phyloP scores from a whole-genome alignment of 2,888 invertebrate genomes.

The Julus scanicus region DNA sequence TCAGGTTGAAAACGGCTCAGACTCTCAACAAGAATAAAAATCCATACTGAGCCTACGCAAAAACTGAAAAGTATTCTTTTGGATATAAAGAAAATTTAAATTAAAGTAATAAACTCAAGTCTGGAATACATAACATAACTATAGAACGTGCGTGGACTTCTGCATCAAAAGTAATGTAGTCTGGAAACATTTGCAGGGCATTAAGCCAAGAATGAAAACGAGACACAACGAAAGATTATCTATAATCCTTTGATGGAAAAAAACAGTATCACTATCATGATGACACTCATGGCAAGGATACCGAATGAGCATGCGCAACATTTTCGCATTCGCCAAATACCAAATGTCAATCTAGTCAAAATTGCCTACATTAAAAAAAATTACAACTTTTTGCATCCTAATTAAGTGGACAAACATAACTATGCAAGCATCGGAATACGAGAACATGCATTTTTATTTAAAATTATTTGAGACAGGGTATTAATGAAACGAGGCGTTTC shows the following conservation, averaged over 20 bases:
- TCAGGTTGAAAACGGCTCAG: not conserved
- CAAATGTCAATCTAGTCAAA: not conserved
- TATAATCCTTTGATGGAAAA: constrained; percentile 8
- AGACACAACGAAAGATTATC: not conserved
- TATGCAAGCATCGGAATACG: too few relatives aligned
- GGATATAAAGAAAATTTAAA: not conserved
- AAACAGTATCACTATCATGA: too few relatives aligned
- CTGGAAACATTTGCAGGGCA: not conserved
- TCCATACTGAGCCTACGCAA: not conserved
- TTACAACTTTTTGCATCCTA: not conserved
- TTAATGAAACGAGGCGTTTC: too few relatives aligned
- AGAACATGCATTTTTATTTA: too few relatives aligned
- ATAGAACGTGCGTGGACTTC: not conserved
- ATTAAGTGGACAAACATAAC: too few relatives aligned
- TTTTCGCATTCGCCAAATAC: not conserved
- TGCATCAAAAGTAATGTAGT: not conserved
- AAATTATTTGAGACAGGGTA: too few relatives aligned
- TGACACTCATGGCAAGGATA: too few relatives aligned
- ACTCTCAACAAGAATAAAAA: not conserved
- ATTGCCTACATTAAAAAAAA: not conserved
- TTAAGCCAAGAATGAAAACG: not conserved
- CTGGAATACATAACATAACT: not conserved
- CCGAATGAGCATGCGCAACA: not conserved
- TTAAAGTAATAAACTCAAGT: not conserved
- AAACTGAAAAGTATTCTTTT: not conserved